phyloP scores from a whole-genome alignment of 64 coral and sea anemone genomes.

The Astreopora myriophthalma region DNA sequence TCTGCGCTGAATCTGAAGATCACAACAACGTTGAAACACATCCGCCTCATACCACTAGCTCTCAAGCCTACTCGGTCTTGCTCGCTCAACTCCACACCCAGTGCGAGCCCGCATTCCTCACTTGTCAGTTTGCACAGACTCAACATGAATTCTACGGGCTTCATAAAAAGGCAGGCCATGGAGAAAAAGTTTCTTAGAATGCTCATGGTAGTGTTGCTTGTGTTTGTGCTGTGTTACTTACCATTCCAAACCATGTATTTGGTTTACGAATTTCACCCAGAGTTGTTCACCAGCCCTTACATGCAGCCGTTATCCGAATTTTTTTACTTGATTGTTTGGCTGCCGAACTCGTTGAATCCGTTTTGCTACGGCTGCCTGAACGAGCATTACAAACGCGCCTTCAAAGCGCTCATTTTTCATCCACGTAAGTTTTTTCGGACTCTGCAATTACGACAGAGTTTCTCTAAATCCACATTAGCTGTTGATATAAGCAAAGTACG shows the following conservation, averaged over 20 bases:
- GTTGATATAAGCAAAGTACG: neutral
- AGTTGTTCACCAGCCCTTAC: neutral
- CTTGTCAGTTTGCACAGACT: neutral
- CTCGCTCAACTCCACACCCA: neutral
- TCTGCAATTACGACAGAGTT: neutral
- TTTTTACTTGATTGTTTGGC: slow-evolving; percentile 77
- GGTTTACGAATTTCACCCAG: slow-evolving; percentile 8
- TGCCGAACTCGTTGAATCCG: slow-evolving; percentile 82
- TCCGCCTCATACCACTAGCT: slow-evolving; percentile 36
- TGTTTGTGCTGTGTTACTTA: slow-evolving; percentile 86
- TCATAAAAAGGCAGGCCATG: slow-evolving; percentile 66
- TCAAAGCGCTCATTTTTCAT: slow-evolving; percentile 40
- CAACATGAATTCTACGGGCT: slow-evolving; percentile 58
- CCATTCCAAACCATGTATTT: slow-evolving; percentile 79
- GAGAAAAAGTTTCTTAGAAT: slow-evolving; percentile 86
- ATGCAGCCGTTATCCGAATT: slow-evolving; percentile 53
- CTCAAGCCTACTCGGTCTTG: slow-evolving; percentile 1
- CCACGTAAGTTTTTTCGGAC: slow-evolving; percentile 13
- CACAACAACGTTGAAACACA: slow-evolving; percentile 59
- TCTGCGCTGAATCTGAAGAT: slow-evolving; percentile 72
- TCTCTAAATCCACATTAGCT: neutral
- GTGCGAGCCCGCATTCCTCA: slow-evolving; percentile 13
- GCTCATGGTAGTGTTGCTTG: slow-evolving; percentile 68
- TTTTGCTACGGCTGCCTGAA: slow-evolving; percentile 82
- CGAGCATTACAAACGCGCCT: slow-evolving; percentile 70